phyloP scores from a whole-genome alignment of 2,888 invertebrate genomes.

The Scaptomyza tumidula region DNA sequence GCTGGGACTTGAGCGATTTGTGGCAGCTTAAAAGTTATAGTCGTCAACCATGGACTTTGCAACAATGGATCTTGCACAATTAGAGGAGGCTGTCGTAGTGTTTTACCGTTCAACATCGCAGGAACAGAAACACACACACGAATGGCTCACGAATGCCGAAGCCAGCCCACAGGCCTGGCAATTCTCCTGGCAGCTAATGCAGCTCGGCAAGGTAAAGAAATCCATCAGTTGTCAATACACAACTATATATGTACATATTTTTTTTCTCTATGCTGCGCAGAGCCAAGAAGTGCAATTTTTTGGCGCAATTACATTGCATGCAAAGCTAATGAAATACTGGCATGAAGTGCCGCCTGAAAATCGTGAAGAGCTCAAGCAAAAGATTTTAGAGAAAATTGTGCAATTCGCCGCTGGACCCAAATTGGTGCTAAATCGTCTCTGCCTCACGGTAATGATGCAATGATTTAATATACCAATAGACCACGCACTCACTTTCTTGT shows the following conservation, averaged over 20 bases:
- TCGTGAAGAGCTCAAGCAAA: constrained; percentile 90
- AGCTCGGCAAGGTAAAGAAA: constrained; percentile 89
- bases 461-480: neutral
- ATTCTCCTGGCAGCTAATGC: constrained; percentile 95
- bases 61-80: constrained; percentile 79
- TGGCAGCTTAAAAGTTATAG: constrained; percentile 3
- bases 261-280: constrained; percentile 84
- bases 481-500: neutral
- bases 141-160: constrained; percentile 94
- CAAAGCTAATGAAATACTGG: constrained; percentile 95
- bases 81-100: constrained; percentile 84
- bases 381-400: constrained; percentile 91
- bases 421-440: constrained; percentile 93
- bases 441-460: constrained; percentile 89
- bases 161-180: constrained; percentile 95
- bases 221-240: neutral
- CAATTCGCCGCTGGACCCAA: constrained; percentile 92
- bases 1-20: constrained; percentile 41
- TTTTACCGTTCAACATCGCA: constrained; percentile 85
- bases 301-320: constrained; percentile 95
- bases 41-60: constrained; percentile 41
- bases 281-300: constrained; percentile 96
- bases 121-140: constrained; percentile 91
- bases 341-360: constrained; percentile 92
- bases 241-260: neutral